Evolutionary conservation across 2,888 invertebrate genomes (phyloP).

Genomic region (Ophioninae sp.): DNA sequence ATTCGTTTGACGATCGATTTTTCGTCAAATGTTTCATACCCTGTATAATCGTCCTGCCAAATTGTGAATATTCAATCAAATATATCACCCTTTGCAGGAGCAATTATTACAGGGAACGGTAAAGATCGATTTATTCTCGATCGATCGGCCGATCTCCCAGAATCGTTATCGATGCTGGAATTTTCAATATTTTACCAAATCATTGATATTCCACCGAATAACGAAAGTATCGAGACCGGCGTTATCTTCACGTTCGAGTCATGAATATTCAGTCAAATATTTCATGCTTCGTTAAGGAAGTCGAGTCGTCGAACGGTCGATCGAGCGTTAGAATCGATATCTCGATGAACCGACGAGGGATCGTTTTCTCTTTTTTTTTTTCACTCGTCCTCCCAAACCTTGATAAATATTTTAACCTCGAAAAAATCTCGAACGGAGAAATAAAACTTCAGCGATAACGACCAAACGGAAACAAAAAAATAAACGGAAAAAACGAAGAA

Average conservation of each 20-base stretch:
- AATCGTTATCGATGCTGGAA: background rate
- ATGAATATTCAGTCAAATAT: slow-evolving; percentile 3
- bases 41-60: background rate
- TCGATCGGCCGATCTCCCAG: background rate
- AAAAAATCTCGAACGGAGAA: background rate
- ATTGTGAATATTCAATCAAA: background rate
- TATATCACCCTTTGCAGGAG: background rate
- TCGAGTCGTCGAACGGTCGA: background rate
- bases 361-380: background rate
- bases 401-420: background rate
- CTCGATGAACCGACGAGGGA: too few relatives aligned
- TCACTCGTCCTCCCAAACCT: background rate
- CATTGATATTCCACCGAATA: background rate
- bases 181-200: background rate
- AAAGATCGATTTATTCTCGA: background rate
- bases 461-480: background rate
- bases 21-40: background rate
- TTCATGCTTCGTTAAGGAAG: background rate
- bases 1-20: background rate
- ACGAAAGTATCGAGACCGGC: background rate
- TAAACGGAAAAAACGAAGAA: background rate
- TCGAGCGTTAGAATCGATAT: background rate
- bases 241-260: background rate
- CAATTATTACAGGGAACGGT: background rate
- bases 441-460: background rate